Evolutionary conservation across 2,113 vertebrate genomes (phyloP).

Genomic region (Quiscalus mexicanus): DNA sequence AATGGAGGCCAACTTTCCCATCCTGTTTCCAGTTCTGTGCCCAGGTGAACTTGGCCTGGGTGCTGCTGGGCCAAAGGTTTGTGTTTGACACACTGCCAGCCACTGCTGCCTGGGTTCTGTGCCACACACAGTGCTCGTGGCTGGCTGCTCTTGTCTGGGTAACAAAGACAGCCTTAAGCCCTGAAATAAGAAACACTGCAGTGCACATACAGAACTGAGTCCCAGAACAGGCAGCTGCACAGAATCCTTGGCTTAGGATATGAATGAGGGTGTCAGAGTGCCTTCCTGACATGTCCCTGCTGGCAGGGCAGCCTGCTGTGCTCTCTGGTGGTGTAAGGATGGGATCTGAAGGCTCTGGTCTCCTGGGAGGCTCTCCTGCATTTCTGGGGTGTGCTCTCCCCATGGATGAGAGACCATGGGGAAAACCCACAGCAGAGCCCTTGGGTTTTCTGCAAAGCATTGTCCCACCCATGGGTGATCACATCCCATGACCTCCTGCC

Average conservation of each 20-base stretch:
- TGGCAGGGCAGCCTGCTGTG: background rate
- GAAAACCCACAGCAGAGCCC: background rate
- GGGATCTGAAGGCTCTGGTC: background rate
- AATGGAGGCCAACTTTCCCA: background rate
- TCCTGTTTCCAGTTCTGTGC: background rate
- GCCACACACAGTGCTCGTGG: fast-evolving
- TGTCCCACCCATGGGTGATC: fast-evolving
- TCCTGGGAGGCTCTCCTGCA: fast-evolving
- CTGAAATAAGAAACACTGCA: background rate
- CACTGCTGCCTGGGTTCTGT: fast-evolving
- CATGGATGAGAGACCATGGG: too few species aligned
- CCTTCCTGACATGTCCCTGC: fast-evolving
- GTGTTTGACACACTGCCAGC: background rate
- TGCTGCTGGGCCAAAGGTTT: background rate
- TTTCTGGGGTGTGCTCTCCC: fast-evolving
- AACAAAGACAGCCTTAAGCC: background rate
- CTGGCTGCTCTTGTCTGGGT: background rate
- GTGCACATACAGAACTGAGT: background rate
- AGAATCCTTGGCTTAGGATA: background rate
- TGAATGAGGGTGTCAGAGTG: background rate
- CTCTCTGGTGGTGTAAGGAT: fast-evolving
- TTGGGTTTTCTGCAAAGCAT: background rate
- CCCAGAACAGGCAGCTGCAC: background rate
- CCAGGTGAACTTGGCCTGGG: background rate
- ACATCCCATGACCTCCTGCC: background rate